Conservation (phyloP, 2,797 vertebrate species). For the Cyprinella venusta region DNA sequence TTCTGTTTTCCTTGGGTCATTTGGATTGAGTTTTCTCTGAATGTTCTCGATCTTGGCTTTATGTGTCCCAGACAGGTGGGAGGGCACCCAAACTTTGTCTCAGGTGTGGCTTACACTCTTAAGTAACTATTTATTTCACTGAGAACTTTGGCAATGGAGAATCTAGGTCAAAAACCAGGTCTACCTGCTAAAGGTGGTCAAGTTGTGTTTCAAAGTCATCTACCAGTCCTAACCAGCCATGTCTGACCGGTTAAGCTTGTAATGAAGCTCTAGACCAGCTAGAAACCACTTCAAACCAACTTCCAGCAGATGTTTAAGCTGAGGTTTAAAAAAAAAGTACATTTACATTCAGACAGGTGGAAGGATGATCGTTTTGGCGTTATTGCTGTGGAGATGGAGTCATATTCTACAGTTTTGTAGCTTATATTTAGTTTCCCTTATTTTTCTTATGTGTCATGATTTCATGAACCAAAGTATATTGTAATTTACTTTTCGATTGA, state of each 20-base stretch:
- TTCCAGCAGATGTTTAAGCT: background rate
- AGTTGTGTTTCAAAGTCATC: background rate
- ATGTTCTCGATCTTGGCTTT: constrained; percentile 63
- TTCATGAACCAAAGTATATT: background rate
- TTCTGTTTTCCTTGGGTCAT: constrained; percentile 19
- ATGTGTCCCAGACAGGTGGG: constrained; percentile 35
- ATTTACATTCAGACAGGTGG: background rate
- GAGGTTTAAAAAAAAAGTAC: background rate
- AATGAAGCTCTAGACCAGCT: background rate
- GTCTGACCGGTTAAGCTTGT: background rate
- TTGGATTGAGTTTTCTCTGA: constrained; percentile 56
- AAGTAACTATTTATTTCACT: background rate
- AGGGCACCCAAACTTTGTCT: constrained; percentile 23
- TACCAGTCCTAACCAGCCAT: background rate
- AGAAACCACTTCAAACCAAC: background rate
- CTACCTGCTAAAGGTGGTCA: background rate
- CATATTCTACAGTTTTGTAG: background rate
- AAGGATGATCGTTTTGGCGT: background rate
- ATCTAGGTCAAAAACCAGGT: background rate
- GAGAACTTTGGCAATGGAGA: background rate
- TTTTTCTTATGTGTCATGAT: background rate
- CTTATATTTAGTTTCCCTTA: background rate
- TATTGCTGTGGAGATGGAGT: background rate
- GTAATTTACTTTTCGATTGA: background rate
- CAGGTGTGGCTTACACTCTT: constrained; percentile 8